phyloP scores from a whole-genome alignment of 2,113 vertebrate genomes.

The Myrmecobius fasciatus region DNA sequence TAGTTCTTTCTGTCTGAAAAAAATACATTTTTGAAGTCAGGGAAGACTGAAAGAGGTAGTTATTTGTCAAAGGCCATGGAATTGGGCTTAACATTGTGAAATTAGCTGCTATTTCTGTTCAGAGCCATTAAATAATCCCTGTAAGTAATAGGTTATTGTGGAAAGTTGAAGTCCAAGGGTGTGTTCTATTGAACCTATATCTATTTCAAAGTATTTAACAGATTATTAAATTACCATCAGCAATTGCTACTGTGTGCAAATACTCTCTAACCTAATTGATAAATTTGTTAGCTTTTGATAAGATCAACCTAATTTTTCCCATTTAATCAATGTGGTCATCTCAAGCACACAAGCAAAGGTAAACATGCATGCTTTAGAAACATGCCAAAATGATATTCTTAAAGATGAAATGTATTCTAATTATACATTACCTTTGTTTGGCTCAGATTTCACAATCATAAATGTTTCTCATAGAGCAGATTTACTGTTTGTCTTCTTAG shows the following conservation, averaged over 20 bases:
- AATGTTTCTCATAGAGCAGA: not conserved
- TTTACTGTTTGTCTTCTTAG: conserved; percentile 1
- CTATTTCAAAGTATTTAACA: conserved; percentile 19
- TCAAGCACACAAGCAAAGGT: conserved; percentile 30
- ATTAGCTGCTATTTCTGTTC: not conserved
- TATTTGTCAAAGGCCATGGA: not conserved
- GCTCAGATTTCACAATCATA: conserved; percentile 34
- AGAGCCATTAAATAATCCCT: conserved; percentile 24
- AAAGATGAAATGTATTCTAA: conserved; percentile 33
- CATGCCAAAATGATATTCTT: conserved; percentile 16
- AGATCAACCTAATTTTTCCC: not conserved
- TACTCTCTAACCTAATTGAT: not conserved
- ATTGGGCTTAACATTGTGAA: conserved; percentile 23
- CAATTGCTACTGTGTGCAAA: not conserved
- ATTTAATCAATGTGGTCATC: conserved; percentile 53
- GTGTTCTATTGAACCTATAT: conserved; percentile 26
- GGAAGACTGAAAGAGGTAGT: not conserved
- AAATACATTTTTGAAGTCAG: conserved; percentile 14
- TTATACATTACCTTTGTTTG: not conserved
- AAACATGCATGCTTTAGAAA: conserved; percentile 17
- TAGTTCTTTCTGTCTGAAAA: conserved; percentile 1
- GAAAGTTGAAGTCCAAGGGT: conserved; percentile 35
- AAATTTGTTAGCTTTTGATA: conserved; percentile 31
- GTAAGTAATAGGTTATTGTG: conserved; percentile 42
- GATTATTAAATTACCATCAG: not conserved